Percentiles rank a stretch among this genome's conserved stretches.
phyloP scores from a whole-genome alignment of 2,113 vertebrate genomes.

The Psammodynastes pulverulentus region DNA sequence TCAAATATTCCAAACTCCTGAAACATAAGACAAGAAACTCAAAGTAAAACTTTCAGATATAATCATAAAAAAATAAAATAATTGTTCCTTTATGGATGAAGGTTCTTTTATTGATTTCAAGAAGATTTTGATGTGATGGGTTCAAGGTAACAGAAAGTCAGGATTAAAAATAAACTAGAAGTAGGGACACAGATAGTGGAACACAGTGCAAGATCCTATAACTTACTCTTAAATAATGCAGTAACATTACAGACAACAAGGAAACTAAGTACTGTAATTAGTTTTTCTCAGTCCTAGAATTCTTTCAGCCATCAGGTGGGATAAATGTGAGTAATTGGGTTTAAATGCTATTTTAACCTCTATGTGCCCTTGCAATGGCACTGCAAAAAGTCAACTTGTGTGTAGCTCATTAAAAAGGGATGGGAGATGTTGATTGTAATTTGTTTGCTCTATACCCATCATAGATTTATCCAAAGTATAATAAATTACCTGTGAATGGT shows the following conservation, averaged over 20 bases:
- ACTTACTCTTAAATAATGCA: neutral
- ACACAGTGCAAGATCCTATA: neutral
- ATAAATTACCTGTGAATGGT: slow-evolving; percentile 17
- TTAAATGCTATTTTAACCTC: slow-evolving; percentile 49
- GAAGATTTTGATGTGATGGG: neutral
- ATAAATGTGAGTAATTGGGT: slow-evolving; percentile 36
- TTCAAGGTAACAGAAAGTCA: neutral
- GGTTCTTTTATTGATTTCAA: neutral
- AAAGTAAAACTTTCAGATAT: neutral
- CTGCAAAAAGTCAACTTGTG: slow-evolving; percentile 16
- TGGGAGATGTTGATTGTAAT: slow-evolving; percentile 26
- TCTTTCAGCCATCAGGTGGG: slow-evolving; percentile 31
- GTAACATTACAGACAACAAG: neutral
- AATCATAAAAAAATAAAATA: neutral
- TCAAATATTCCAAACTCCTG: neutral
- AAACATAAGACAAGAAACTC: neutral
- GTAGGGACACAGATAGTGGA: neutral
- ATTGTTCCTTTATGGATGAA: neutral
- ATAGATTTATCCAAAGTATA: slow-evolving; percentile 26
- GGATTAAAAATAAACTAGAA: neutral
- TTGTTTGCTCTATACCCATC: slow-evolving; percentile 21
- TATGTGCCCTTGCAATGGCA: neutral
- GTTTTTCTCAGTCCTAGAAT: neutral
- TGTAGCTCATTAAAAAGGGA: slow-evolving; percentile 35
- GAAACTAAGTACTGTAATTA: neutral